A percentile compares a stretch with the other conserved stretches of the same genome.
These are phyloP conservation scores for Chrysopa pallens DNA, from an alignment of 1,140 invertebrate species.

Conservation along the genomic window DNA sequence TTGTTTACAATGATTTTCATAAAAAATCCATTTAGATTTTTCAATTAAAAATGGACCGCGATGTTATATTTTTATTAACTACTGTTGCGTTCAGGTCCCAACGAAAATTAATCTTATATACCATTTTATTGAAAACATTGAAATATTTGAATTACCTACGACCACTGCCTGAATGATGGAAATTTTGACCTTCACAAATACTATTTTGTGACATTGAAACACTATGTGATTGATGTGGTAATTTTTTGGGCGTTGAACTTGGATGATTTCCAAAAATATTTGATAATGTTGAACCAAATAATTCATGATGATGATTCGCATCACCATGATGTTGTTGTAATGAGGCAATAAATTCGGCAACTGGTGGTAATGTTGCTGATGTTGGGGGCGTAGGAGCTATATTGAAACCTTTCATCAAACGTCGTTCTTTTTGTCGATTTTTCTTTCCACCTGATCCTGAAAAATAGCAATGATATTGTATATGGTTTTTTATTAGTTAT, in stretches of 20 bases:
- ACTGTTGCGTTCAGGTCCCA: too few species aligned
- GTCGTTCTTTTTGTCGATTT: conserved; percentile 78
- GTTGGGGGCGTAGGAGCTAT: conserved; percentile 48
- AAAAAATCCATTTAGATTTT: too few species aligned
- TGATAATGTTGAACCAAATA: conserved; percentile 28
- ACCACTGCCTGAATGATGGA: conserved; percentile 11
- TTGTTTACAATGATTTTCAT: too few species aligned
- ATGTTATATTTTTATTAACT: too few species aligned
- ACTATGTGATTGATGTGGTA: conserved; percentile 18
- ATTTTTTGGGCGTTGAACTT: conserved; percentile 11
- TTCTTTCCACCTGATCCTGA: conserved; percentile 79
- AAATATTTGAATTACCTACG: conserved; percentile 11
- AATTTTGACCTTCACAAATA: conserved; percentile 17
- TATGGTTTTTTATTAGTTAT: too few species aligned
- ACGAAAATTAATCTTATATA: too few species aligned
- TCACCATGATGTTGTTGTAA: conserved; percentile 37
- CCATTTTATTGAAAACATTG: too few species aligned
- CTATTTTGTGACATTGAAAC: conserved; percentile 22
- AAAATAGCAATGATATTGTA: conserved; percentile 10
- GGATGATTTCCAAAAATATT: conserved; percentile 21
- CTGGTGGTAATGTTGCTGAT: conserved; percentile 39
- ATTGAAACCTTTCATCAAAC: conserved; percentile 90
- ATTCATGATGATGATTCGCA: conserved; percentile 24
- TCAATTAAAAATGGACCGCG: too few species aligned
- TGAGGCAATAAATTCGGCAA: conserved; percentile 55